phyloP scores from a whole-genome alignment of 2,888 invertebrate species.

The Hemaris fuciformis region DNA sequence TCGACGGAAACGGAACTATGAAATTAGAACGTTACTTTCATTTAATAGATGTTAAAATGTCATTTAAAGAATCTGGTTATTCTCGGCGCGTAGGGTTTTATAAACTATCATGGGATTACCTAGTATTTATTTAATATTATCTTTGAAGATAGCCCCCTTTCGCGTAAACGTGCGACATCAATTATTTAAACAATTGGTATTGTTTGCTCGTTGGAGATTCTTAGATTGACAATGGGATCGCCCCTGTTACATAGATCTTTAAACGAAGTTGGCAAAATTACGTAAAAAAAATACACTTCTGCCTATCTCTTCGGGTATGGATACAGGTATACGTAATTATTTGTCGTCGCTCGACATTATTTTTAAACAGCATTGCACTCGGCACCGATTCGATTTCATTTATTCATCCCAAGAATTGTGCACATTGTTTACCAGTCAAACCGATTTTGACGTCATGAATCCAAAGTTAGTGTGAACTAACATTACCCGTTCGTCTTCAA shows the following conservation, averaged over 20 bases:
- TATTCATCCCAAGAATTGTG: not conserved
- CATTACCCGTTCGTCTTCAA: conserved; percentile 32
- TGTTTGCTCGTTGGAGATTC: no score
- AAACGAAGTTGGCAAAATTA: no score
- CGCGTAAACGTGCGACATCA: no score
- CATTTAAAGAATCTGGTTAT: not conserved
- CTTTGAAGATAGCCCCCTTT: not conserved
- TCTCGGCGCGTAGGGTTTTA: not conserved
- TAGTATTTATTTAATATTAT: not conserved
- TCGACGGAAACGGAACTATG: not conserved
- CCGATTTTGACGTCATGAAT: conserved; percentile 25
- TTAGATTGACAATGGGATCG: no score
- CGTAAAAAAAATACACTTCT: not conserved
- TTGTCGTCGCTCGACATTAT: no score
- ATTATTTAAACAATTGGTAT: no score
- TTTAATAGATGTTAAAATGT: not conserved
- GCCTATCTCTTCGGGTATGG: no score
- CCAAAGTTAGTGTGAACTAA: conserved; percentile 24
- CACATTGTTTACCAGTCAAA: conserved; percentile 14
- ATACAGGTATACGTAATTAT: no score
- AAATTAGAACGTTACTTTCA: not conserved
- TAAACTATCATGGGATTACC: not conserved
- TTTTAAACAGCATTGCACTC: no score
- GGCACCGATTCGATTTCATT: no score
- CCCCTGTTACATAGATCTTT: no score